Base-by-base conservation (phyloP, 1,140 invertebrate genomes). In the Papilio polyxenes region DNA sequence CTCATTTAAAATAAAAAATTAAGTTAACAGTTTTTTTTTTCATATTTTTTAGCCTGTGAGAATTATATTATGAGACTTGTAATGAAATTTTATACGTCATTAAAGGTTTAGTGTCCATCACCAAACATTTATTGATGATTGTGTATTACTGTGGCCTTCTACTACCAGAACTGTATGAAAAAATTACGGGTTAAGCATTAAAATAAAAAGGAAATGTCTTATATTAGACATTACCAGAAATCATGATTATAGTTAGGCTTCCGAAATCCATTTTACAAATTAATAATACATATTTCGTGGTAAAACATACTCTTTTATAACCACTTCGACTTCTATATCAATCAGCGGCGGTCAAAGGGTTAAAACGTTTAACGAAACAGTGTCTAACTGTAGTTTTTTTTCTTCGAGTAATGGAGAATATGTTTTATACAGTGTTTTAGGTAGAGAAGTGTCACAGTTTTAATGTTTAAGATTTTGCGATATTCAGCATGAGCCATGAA, bases 401-500 rank as follows among this genome's bases (percentile, higher is more conserved):
- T 31, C 23, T 31, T 31, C 23, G 40, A 44, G 40, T 44, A 44
- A 1, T 44, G 3, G 4, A 44, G 7, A 31, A 31, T 31, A 44
- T 44, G 40, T 44, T 44, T 44, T 3, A 44, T 44, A 44, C 40
- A 44, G 40, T 44, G 40, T 44, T 44, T 31, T 44, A 44, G 4
- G 40, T 44, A 44, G 40, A 44, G 40, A 44, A 44, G 40, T 44
- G 40, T 7, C 40, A 44, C 56, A 59, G 10, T 2, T 8, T 75
- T 75, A 75, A 17, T 40, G 11, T 75, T 31, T 75, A 49, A 75
- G 74, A n/a, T 20, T 53, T 77, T 20, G 75, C 17, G n/a, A 7
- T n/a, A 49, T 3, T 31, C 48, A 56, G 75, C 49, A 77, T 77
- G 44, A 48, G 44, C 40, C 40, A 23, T 23, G n/a, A 77, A 37